Conservation (phyloP, 37 sponge, comb jelly and placozoan genomes). For the Halisarca cf. caerulea region DNA sequence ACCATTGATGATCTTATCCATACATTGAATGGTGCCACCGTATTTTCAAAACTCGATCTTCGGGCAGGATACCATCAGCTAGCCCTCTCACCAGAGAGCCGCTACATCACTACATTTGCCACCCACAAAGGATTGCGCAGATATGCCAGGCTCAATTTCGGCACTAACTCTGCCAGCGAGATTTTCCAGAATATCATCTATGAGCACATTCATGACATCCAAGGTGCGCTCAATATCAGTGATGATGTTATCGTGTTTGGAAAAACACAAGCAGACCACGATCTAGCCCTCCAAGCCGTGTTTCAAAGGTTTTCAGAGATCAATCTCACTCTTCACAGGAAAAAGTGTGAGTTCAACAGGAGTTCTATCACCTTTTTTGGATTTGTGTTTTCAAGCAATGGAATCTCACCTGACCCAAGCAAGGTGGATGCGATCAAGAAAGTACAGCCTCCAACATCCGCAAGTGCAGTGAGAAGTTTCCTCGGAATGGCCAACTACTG, state of each 20-base stretch:
- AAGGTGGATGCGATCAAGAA: conserved; percentile 41
- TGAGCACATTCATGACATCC: too few species aligned
- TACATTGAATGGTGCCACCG: conserved; percentile 31
- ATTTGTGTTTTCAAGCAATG: conserved; percentile 33
- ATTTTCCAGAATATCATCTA: too few species aligned
- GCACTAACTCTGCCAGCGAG: too few species aligned
- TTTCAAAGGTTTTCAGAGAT: conserved; percentile 10
- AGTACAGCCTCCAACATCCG: conserved; percentile 29
- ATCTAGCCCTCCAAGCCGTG: conserved; percentile 25
- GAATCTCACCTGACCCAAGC: neutral
- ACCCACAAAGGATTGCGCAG: too few species aligned
- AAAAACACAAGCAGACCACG: conserved; percentile 20
- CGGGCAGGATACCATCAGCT: conserved; percentile 54
- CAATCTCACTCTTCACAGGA: conserved; percentile 21
- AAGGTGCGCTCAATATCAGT: too few species aligned
- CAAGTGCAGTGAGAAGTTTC: neutral
- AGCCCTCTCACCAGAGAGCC: conserved; percentile 20
- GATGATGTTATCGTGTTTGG: neutral
- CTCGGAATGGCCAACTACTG: conserved; percentile 1
- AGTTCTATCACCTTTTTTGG: conserved; percentile 45
- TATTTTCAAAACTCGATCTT: conserved; percentile 47
- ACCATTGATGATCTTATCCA: conserved; percentile 47
- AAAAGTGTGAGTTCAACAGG: conserved; percentile 55
- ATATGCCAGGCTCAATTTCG: too few species aligned
- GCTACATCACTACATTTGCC: neutral